Base-by-base conservation (phyloP, 23 tunicate genomes). In the Ascidia mentula region DNA sequence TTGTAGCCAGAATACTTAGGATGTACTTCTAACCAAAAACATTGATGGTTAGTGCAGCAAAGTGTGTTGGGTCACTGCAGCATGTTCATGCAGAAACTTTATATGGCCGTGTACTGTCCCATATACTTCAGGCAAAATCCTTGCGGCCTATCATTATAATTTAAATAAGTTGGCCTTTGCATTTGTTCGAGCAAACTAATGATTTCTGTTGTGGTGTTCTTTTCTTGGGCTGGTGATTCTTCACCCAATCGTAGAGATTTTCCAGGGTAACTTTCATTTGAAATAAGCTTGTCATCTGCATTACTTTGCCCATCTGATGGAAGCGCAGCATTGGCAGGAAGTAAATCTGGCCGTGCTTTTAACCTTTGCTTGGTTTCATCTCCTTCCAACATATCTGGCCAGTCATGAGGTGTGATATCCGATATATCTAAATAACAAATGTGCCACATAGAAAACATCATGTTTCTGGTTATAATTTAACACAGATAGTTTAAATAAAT, bases 61-160 rank as follows among this genome's bases (percentile, higher is more conserved):
- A n/a, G n/a, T n/a, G n/a, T n/a, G n/a, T n/a, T n/a, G n/a, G n/a
- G n/a, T n/a, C n/a, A n/a, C n/a, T n/a, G n/a, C n/a, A n/a, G n/a
- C n/a, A n/a, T n/a, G n/a, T n/a, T n/a, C n/a, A n/a, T n/a, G n/a
- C n/a, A n/a, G n/a, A n/a, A n/a, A n/a, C 7, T 20, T 53, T 53
- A 53, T 53, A 53, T 53, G 31, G 97, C 90, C 31, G 97, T 91
- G 53, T 91, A 91, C 2, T 84, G 90, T 2, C 97, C 97, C 77
- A 82, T 81, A 76, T 91, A 91, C n/a, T 72, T 86, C 76, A 91
- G 76, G 69, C 97, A 81, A 78, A 91, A 91, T 17, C 97, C 97
- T 37, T 78, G 81, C 3, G 97, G 97, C 0, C 76, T 70, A 6
- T 89, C 81, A 20, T 61, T 24, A 5, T 65, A 24, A 69, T 31